These are phyloP conservation scores for Miltochrista miniata DNA, from an alignment of 2,888 invertebrate species.

Conservation along the genomic window DNA sequence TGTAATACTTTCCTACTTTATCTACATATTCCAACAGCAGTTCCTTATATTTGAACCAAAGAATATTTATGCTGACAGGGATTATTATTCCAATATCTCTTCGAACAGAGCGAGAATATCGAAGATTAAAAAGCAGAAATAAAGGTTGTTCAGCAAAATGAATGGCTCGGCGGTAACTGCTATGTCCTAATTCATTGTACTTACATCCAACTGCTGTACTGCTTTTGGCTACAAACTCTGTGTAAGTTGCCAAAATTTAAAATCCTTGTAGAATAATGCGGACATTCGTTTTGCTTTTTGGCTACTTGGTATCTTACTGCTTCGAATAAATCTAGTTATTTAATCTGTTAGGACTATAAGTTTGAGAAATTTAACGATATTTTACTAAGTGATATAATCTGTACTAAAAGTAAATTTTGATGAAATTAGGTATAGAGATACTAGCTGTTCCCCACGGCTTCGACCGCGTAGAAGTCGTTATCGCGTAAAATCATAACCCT, in stretches of 20 bases:
- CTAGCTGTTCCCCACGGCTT: too few species aligned
- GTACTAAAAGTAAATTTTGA: too few species aligned
- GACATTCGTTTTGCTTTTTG: not conserved
- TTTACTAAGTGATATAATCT: too few species aligned
- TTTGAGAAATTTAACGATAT: too few species aligned
- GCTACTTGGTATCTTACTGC: too few species aligned
- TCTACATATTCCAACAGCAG: not conserved
- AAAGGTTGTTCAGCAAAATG: conserved; percentile 28
- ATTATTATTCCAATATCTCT: conserved; percentile 26
- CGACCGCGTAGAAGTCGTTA: too few species aligned
- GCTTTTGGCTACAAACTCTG: conserved; percentile 53
- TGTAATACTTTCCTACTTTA: not conserved
- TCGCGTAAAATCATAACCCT: too few species aligned
- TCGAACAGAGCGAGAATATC: conserved; percentile 10
- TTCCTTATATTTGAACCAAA: conserved; percentile 3
- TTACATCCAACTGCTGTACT: conserved; percentile 18
- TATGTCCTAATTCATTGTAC: conserved; percentile 16
- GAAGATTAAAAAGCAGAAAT: conserved; percentile 31
- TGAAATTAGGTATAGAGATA: too few species aligned
- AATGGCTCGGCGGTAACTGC: conserved; percentile 15
- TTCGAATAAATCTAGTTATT: too few species aligned
- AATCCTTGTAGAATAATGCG: conserved; percentile 38
- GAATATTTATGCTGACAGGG: conserved; percentile 20
- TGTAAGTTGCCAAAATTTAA: conserved; percentile 57
- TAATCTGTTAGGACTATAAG: too few species aligned